Conservation (phyloP, 2,888 invertebrate genomes). For the Dasypolia templi region DNA sequence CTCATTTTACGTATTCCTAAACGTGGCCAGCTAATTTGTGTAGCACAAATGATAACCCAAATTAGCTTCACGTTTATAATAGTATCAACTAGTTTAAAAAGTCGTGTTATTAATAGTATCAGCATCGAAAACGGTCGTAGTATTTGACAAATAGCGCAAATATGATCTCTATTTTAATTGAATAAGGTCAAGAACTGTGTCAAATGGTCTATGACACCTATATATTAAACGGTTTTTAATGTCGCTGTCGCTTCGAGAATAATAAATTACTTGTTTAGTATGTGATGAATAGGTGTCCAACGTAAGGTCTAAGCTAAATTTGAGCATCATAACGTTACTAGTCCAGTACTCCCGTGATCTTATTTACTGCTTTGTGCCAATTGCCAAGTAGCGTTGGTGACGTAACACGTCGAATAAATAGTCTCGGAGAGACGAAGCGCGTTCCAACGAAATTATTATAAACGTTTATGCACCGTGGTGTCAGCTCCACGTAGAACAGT, state of each 20-base stretch:
- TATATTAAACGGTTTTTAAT: constrained; percentile 35
- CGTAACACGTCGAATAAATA: constrained; percentile 64
- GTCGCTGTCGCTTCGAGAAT: constrained; percentile 42
- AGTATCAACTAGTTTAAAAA: constrained; percentile 38
- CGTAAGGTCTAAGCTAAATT: constrained; percentile 57
- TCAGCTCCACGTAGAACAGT: constrained; percentile 66
- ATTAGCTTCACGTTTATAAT: constrained; percentile 62
- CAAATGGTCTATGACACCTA: constrained; percentile 42
- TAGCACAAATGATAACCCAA: constrained; percentile 45
- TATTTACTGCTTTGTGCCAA: constrained; percentile 66
- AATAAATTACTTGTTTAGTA: constrained; percentile 32
- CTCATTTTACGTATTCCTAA: constrained; percentile 51
- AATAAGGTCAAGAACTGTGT: constrained; percentile 52
- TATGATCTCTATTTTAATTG: constrained; percentile 60
- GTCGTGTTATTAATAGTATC: constrained; percentile 47
- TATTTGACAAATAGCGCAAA: constrained; percentile 50
- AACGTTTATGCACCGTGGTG: constrained; percentile 50
- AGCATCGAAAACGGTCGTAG: constrained; percentile 44
- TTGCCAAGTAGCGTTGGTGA: constrained; percentile 62
- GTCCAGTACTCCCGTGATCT: constrained; percentile 64
- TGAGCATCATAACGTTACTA: constrained; percentile 59
- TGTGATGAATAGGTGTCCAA: constrained; percentile 33
- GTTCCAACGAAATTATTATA: constrained; percentile 60
- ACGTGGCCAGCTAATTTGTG: constrained; percentile 62
- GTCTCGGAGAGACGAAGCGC: constrained; percentile 51